Conservation (phyloP, 2,797 vertebrate species). For the Pachyuromys duprasi region DNA sequence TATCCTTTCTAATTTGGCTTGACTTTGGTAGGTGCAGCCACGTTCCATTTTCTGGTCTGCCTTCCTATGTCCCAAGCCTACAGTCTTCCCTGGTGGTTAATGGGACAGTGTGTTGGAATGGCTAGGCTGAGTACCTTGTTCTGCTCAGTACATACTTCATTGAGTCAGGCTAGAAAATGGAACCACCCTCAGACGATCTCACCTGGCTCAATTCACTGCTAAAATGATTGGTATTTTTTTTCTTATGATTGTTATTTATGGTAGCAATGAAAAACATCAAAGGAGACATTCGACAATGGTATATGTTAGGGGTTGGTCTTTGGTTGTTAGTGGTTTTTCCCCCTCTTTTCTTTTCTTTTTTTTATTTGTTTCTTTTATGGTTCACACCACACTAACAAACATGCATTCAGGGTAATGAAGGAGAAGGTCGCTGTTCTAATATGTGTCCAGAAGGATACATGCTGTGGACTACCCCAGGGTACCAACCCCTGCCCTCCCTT, state of each 20-base stretch:
- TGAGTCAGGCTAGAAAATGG: conserved; percentile 89
- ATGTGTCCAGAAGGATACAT: conserved; percentile 90
- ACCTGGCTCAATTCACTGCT: conserved; percentile 84
- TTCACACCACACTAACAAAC: conserved; percentile 89
- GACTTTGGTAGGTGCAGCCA: conserved; percentile 76
- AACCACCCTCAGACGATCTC: conserved; percentile 83
- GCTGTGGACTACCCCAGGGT: conserved; percentile 86
- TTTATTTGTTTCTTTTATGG: conserved; percentile 84
- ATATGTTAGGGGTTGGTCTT: conserved; percentile 84
- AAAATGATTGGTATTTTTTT: conserved; percentile 81
- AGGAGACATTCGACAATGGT: conserved; percentile 83
- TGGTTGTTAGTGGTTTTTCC: conserved; percentile 60
- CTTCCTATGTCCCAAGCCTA: conserved; percentile 74
- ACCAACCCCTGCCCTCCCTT: conserved; percentile 74
- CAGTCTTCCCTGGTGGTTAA: conserved; percentile 66
- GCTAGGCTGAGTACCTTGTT: conserved; percentile 63
- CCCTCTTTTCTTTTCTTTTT: conserved; percentile 79
- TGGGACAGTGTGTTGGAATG: conserved; percentile 61
- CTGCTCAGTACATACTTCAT: conserved; percentile 58
- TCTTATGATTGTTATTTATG: conserved; percentile 86
- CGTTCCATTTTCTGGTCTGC: conserved; percentile 91
- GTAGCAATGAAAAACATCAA: conserved; percentile 86
- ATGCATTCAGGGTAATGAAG: conserved; percentile 86
- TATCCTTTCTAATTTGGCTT: conserved; percentile 77
- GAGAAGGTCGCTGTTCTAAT: conserved; percentile 82